A percentile compares a stretch with the other conserved stretches of the same genome.
These are phyloP conservation scores for Apis mellifera DNA, from an alignment of 1,140 invertebrate genomes.

Conservation along the genomic window DNA sequence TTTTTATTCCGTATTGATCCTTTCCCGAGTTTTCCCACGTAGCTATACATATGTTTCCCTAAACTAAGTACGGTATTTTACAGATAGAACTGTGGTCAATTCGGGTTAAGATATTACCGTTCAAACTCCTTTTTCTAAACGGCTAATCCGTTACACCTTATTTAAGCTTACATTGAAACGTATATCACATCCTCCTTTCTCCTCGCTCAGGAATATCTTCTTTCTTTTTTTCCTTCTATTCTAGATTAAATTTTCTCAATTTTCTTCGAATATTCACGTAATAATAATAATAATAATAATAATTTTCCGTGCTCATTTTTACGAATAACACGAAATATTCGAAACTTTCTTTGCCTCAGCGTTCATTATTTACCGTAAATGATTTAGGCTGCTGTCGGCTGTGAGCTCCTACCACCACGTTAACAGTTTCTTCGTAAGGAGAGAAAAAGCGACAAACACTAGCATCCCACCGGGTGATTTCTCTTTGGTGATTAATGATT, in stretches of 20 bases:
- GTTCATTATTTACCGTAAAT: neutral
- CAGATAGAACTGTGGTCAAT: neutral
- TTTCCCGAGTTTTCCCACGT: neutral
- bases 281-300: too few relatives aligned
- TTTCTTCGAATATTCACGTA: too few relatives aligned
- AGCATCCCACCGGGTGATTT: conserved; percentile 34
- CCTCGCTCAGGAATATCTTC: neutral
- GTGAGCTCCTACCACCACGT: neutral
- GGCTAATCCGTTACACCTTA: neutral
- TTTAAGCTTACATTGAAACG: neutral
- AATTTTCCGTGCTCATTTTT: neutral
- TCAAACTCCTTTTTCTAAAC: neutral
- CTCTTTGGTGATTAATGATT: conserved; percentile 78
- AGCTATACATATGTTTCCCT: neutral
- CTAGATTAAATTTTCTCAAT: neutral
- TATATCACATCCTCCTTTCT: neutral
- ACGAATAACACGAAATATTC: too few relatives aligned
- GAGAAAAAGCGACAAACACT: conserved; percentile 38
- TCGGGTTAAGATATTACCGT: conserved; percentile 2
- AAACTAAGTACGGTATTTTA: neutral
- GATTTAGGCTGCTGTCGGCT: conserved; percentile 2
- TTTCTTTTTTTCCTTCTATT: neutral
- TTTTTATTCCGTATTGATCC: neutral
- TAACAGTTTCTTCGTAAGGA: neutral
- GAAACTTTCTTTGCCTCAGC: too few relatives aligned